Base-by-base conservation (phyloP, 1,140 invertebrate genomes). In the Chrysoperla carnea region DNA sequence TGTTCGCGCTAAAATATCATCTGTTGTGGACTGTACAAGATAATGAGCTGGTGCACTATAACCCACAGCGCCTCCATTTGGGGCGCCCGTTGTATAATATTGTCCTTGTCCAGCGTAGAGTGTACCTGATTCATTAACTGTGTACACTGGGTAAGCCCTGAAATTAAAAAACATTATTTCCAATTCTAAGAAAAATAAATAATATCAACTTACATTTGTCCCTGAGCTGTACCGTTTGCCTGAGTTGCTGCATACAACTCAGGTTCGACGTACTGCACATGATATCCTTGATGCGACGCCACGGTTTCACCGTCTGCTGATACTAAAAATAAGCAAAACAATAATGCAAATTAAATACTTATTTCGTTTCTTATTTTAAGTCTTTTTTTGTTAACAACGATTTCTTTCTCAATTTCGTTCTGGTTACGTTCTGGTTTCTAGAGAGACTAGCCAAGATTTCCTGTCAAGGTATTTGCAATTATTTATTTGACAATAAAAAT, bases 81-180 rank as follows among this genome's bases (percentile, higher is more conserved):
- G 62, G n/a, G 64, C 63, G 39, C 66, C 64, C 13, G 68, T 63
- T 12, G 72, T 69, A 44, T 75, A 76, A 56, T 76, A 78, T 49
- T 77, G 74, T 44, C 63, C 67, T 13, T 74, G 68, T 46, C 73
- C 74, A 51, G 75, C 67, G 55, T 83, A 84, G 66, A 83, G 73
- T 1, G 77, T 71, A 48, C 72, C 75, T 47, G 75, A 69, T 58
- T 80, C 78, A 6, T 78, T 80, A 45, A 87, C 83, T 43, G 81
- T 81, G 57, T 87, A 88, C 31, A 88, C 82, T 45, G 82, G 81
- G 67, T 86, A 88, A 48, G 78, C 74, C 75, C 83, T 84, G 50
- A 48, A 66, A 61, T n/a, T n/a, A n/a, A n/a, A n/a, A n/a, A n/a
- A n/a, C 6, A 39, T 39, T 28, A 42, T 44, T 44, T 40, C 31